phyloP scores from a whole-genome alignment of 2,888 invertebrate species.

The Oscheius onirici region DNA sequence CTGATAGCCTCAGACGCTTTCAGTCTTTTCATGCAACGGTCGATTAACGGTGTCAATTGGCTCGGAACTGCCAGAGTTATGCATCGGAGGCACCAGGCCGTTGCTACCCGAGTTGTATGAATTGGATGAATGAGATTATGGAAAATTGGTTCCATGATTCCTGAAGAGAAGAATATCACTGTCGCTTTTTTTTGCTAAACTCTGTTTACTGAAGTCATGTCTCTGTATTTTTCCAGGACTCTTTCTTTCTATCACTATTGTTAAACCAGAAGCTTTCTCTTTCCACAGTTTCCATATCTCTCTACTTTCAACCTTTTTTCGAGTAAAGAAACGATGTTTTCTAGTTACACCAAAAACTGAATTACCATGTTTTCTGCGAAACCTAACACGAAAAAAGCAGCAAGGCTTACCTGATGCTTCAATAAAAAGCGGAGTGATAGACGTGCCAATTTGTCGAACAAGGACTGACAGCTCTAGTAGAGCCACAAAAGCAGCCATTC shows the following conservation, averaged over 20 bases:
- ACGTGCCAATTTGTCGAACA: constrained; percentile 90
- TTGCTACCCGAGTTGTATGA: constrained; percentile 89
- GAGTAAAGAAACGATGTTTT: too few species aligned
- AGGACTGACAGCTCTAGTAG: constrained; percentile 91
- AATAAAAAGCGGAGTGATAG: constrained; percentile 87
- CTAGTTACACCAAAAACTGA: too few species aligned
- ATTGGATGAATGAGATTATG: constrained; percentile 92
- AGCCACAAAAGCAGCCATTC: constrained; percentile 78
- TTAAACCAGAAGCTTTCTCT: too few species aligned
- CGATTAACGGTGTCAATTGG: constrained; percentile 90
- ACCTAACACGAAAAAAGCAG: too few species aligned
- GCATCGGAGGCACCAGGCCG: constrained; percentile 86
- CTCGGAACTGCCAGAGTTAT: constrained; percentile 88
- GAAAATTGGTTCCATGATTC: constrained; percentile 82
- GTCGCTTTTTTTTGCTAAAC: too few species aligned
- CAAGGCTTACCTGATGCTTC: constrained; percentile 87
- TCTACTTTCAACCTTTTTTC: too few species aligned
- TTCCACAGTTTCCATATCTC: too few species aligned
- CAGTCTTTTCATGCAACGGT: constrained; percentile 78
- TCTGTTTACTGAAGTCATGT: too few species aligned
- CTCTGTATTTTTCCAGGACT: too few species aligned
- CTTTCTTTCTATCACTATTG: too few species aligned
- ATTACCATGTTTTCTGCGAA: too few species aligned
- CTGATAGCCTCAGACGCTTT: constrained; percentile 82
- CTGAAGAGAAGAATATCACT: constrained; percentile 72